Percentiles rank a stretch among this genome's conserved stretches.
phyloP scores from a whole-genome alignment of 2,888 invertebrate species.

The Apodemia zela region DNA sequence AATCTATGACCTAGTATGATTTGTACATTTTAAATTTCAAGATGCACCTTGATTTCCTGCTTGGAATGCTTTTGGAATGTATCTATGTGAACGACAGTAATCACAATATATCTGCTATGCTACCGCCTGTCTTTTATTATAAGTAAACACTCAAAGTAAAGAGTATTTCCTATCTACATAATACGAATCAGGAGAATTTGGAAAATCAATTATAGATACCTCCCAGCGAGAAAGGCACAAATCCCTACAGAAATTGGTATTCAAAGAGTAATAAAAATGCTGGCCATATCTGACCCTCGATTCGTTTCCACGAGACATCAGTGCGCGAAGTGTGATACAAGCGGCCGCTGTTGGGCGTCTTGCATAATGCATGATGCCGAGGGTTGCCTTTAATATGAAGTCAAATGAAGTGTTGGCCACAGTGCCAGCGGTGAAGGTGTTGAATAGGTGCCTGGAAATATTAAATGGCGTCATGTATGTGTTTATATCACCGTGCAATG shows the following conservation, averaged over 20 bases:
- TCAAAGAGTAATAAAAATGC: not conserved
- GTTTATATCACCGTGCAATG: not conserved
- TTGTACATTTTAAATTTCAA: too few relatives aligned
- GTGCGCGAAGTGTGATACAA: slow-evolving; percentile 3
- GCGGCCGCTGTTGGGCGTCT: slow-evolving; percentile 40
- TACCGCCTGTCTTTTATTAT: too few relatives aligned
- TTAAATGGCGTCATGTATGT: not conserved
- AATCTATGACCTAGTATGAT: too few relatives aligned
- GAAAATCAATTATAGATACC: not conserved
- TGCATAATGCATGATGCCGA: slow-evolving; percentile 56
- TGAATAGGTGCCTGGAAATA: not conserved
- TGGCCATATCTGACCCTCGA: not conserved
- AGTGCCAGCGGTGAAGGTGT: not conserved
- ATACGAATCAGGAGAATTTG: not conserved
- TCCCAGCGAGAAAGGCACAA: not conserved
- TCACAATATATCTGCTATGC: too few relatives aligned
- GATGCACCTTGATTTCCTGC: too few relatives aligned
- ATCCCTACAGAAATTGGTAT: slow-evolving; percentile 1
- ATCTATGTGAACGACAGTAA: too few relatives aligned
- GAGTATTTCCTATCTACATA: too few relatives aligned
- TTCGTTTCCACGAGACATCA: not conserved
- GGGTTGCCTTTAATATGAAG: slow-evolving; percentile 17
- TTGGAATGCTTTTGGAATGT: too few relatives aligned
- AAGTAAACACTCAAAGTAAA: too few relatives aligned
- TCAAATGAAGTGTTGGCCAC: not conserved